Evolutionary conservation across 2,113 vertebrate genomes (phyloP).

Genomic region (Coptodon bakossiorum): DNA sequence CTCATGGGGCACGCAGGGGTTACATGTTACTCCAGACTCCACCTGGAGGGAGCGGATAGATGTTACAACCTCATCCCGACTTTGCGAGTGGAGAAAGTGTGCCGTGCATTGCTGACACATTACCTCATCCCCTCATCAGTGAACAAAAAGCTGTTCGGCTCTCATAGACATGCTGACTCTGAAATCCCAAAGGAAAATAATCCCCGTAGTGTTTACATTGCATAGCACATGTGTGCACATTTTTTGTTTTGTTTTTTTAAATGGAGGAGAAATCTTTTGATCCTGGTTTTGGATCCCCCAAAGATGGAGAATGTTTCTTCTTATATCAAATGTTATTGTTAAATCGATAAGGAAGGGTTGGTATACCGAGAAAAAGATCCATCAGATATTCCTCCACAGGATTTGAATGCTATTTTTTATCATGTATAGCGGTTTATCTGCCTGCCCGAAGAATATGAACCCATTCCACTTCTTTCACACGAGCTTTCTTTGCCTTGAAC

Average conservation of each 20-base stretch:
- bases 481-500: not conserved
- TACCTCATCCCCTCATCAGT: constrained; percentile 62
- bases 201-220: constrained; percentile 58
- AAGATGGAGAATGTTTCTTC: constrained; percentile 67
- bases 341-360: constrained; percentile 17
- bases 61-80: constrained; percentile 4
- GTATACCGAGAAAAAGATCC: not conserved
- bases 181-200: constrained; percentile 77
- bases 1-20: not conserved
- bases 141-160: constrained; percentile 28
- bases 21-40: not conserved
- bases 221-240: constrained; percentile 46
- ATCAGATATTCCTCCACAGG: constrained; percentile 24
- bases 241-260: constrained; percentile 12
- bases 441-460: not conserved
- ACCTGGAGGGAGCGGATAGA: not conserved
- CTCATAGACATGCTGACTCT: constrained; percentile 65
- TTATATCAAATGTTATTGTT: constrained; percentile 34
- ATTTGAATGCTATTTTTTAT: not conserved
- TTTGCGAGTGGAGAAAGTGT: constrained; percentile 37
- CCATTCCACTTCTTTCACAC: constrained; percentile 6
- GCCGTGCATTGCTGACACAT: constrained; percentile 43
- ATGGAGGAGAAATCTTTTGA: constrained; percentile 46
- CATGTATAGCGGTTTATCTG: not conserved
- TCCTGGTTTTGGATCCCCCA: constrained; percentile 60